Base-by-base conservation (phyloP, 2,797 vertebrate genomes). In the Oreortyx pictus region DNA sequence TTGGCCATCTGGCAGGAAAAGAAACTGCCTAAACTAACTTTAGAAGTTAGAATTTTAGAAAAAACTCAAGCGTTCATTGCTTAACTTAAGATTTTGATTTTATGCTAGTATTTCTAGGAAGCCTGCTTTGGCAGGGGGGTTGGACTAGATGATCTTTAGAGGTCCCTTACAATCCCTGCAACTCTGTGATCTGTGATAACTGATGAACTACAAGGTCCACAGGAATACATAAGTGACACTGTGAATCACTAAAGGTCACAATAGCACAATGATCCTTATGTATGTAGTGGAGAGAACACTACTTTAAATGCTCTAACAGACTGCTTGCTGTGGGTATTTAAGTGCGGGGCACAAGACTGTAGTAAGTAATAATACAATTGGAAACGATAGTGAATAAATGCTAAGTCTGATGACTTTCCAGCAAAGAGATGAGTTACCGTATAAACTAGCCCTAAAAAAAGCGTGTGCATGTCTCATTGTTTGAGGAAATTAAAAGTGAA, bases 221-320 rank as follows among this genome's bases (percentile, higher is more conserved):
- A 77, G 50, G 60, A 88, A 81, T 35, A 60, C 24, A 59, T 25
- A n/a, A 0, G 0, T 31, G n/a, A 10, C 44, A 72, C 2, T 62
- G 14, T 61, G 20, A 88, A 68, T 18, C 75, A 50, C 35, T 78
- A 47, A 52, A 72, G 17, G 6, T 39, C 16, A 50, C 18, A 7
- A 25, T 0, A 78, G 19, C 14, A 90, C 65, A n/a, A 80, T 10
- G 13, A 52, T 89, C 22, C 17, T 60, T 8, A 15, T 57, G 31
- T 11, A 79, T 8, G 33, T 33, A 23, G 13, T 6, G 59, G 43
- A 64, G 83, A 72, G 37, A 67, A 52, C 14, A 35, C 31, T 84
- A 81, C 35, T 60, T 88, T 33, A 73, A 82, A 65, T 33, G 22
- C 13, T 35, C 47, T 27, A 56, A 85, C 73, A 41, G 44, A 65